Evolutionary conservation across 2,113 vertebrate species (phyloP), one percentile per base, ranked within the genome.

Genomic region (Empidonax traillii): DNA sequence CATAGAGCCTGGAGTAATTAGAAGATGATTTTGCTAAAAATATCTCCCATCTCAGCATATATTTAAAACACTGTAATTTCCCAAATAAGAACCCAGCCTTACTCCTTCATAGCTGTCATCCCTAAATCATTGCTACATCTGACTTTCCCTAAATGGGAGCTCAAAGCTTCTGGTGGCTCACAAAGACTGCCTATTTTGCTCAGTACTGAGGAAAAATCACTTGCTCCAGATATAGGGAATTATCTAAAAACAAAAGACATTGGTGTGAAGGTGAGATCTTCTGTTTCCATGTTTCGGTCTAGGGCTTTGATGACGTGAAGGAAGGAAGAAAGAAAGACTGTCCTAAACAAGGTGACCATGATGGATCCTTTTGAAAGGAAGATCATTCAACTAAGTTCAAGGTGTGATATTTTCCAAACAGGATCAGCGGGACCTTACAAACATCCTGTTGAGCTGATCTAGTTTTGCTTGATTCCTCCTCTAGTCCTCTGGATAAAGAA

Each of bases 1-100:
- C 39, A 66, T 28, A 71, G 51, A 92, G 33, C 39, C 52, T 71
- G 43, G 31, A 69, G 33, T 71, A 88, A 86, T 89, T 74, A 81
- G 67, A 75, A 85, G 49, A 84, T 30, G 21, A 77, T 90, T 88
- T 94, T 76, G 37, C 76, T 86, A 84, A 92, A 93, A 95, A 37
- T 33, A 82, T n/a, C 68, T 87, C 33, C 5, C 9, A 77, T 86
- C 18, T 39, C 63, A 84, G 61, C 25, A 66, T 88, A 58, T 18
- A 75, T 92, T 88, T 90, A 71, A 89, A 93, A 62, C 2, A 8
- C 35, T 67, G 55, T 56, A 22, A 86, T 93, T 88, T 88, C 41
- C 58, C 44, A 61, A 47, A 72, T 4, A 89, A 44, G 58, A 91
- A 53, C 21, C 12, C 44, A 56, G 16, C 47, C 14, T 90, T 23